Evolutionary conservation across 92 coral and sea anemone genomes (phyloP), one percentile per base, ranked within the genome.

Genomic region (Porites cylindrica): DNA sequence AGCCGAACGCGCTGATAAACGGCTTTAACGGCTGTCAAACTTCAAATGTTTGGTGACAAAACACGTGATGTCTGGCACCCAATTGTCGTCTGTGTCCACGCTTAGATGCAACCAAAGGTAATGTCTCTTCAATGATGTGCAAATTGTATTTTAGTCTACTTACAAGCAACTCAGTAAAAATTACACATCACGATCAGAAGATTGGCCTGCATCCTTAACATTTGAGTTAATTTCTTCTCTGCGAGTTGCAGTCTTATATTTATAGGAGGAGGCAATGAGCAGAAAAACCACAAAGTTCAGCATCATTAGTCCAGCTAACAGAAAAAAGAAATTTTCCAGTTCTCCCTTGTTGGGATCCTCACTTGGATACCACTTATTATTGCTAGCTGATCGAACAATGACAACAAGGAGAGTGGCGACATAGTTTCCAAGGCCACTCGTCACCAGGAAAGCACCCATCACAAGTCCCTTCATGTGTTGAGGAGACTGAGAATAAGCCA

Each of bases 401-500:
- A 86, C 70, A 19, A 96, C 96, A 29, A 97, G 69, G 1, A 93
- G 94, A 52, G 76, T 86, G n/a, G 98, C 91, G 1, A 86, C 70
- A 77, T 93, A 97, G 80, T 56, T 92, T 38, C 98, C 99, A 43
- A 97, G 85, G 26, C 94, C 96, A 58, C 91, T 72, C 9, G 98
- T 95, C 4, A 97, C 90, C 29, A 95, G 88, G 63, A 88, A 97
- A 13, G 92, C 73, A 1, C 99, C 99, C 99, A 97, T 97, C 10
- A 97, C 91, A 47, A 95, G 90, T 56, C 98, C 99, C 79, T 92
- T 96, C 47, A 95, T 92, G 56, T 90, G 80, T 26, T 84, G 60
- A 9, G 99, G 98, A 43, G 99, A 93, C 65, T 97, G 98, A 2
- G 95, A 90, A 85, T 97, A 95, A 10, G 98, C 99, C 51, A 97